These are phyloP conservation scores for Brachionus manjavacas DNA, from an alignment of 1,140 invertebrate species.

Conservation along the genomic window DNA sequence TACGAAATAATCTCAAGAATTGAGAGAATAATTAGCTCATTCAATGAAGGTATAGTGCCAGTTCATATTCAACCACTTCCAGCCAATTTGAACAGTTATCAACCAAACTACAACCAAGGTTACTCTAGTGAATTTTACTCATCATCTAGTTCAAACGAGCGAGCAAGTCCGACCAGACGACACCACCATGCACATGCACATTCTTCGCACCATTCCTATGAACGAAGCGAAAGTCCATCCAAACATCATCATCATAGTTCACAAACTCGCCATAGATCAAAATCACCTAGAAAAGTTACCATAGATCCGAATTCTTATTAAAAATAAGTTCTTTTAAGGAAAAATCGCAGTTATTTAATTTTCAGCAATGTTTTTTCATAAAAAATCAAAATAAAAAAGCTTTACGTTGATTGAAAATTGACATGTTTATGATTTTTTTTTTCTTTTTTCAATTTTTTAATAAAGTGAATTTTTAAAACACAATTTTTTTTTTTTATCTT, in stretches of 20 bases:
- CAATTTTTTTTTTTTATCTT: no score
- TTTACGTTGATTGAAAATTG: neutral
- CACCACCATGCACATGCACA: constrained; percentile 19
- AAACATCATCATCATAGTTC: constrained; percentile 27
- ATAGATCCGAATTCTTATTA: constrained; percentile 42
- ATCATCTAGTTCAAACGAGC: constrained; percentile 20
- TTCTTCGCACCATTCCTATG: neutral
- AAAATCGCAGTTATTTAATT: neutral
- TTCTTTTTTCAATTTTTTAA: neutral
- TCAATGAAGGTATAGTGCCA: constrained; percentile 33
- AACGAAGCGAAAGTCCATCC: neutral
- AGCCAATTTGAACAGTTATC: neutral
- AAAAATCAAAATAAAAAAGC: neutral
- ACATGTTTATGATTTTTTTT: neutral
- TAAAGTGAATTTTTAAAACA: neutral
- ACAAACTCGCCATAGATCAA: constrained; percentile 28
- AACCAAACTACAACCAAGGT: neutral
- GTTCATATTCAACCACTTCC: constrained; percentile 37
- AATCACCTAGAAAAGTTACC: constrained; percentile 39
- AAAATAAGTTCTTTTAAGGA: neutral
- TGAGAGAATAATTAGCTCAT: constrained; percentile 51
- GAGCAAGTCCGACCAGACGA: constrained; percentile 25
- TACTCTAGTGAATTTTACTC: constrained; percentile 5
- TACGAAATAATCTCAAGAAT: constrained; percentile 57
- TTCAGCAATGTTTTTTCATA: neutral